Evolutionary conservation across 2,888 invertebrate species (phyloP), one percentile per base, ranked within the genome.

Genomic region (Drosophila emarginata): DNA sequence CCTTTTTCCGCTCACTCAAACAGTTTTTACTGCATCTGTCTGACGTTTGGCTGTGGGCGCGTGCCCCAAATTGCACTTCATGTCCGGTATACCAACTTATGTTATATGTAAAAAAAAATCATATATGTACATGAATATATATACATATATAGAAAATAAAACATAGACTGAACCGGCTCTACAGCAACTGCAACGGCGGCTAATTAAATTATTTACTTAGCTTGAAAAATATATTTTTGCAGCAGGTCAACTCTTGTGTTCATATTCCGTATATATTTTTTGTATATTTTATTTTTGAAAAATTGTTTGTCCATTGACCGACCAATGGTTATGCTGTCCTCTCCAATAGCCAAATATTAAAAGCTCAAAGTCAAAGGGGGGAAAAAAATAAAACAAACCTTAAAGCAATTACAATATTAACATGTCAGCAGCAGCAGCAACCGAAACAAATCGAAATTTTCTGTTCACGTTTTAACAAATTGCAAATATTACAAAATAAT

Each of bases 181-280:
- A 53, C 32, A 37, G 37, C 53, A 57, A 45, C 50, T 57, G 67
- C 81, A 70, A 28, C 63, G 60, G 39, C 67, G 63, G 68, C 83
- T 88, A 82, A 82, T 82, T 86, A 80, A 82, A 88, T 82, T 86
- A 82, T 88, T 86, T 80, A 74, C 88, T 83, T 66, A 74, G 66
- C 60, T 73, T 70, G 23, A 28, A 57, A 51, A 39, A 62, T 61
- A 37, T 45, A 65, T 59, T 78, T 69, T 76, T 15, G 12, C 67
- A 58, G 57, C 65, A 70, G 66, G 59, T 65, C 40, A 57, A 56
- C 28, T 62, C 54, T 23, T 40, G 60, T n/a, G 26, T 7, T 40
- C 26, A 40, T 50, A 12, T 59, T 40, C n/a, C 15, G 32, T 59
- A 15, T 5, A 26, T 9, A 9, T 26, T 9, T 9, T 32, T 9